These are phyloP conservation scores for Microhierax caerulescens DNA, from an alignment of 2,797 vertebrate species.

Conservation along the genomic window DNA sequence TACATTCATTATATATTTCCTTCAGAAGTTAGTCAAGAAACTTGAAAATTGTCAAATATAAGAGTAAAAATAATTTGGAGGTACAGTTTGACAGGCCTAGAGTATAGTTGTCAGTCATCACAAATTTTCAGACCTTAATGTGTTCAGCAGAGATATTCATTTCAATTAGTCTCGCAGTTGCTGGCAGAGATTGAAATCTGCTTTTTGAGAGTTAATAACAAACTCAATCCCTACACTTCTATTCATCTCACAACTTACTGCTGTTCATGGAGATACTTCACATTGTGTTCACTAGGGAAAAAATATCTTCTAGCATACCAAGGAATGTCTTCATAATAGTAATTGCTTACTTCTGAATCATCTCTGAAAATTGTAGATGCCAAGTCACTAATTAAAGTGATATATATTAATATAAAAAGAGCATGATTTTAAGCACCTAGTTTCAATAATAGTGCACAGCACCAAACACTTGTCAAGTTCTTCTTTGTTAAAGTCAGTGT, in stretches of 20 bases:
- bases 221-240: not conserved
- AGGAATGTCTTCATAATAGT: not conserved
- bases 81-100: not conserved
- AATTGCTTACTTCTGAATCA: not conserved
- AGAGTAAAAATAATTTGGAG: not conserved
- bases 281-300: rapidly evolving
- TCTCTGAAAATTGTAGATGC: not conserved
- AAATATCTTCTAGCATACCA: not conserved
- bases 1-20: not conserved
- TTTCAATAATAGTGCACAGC: not conserved
- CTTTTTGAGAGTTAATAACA: not conserved
- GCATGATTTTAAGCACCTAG: not conserved
- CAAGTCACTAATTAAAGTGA: not conserved
- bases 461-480: not conserved
- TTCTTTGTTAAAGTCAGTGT: not conserved
- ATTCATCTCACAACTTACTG: not conserved
- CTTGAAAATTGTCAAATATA: not conserved
- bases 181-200: not conserved
- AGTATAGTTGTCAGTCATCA: not conserved
- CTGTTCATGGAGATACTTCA: not conserved
- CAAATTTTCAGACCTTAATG: not conserved
- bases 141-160: not conserved
- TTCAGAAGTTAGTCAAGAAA: not conserved
- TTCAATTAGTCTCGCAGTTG: slow-evolving; percentile 24
- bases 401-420: not conserved